phyloP scores from a whole-genome alignment of 2,888 invertebrate species.

The Entomobrya proxima region DNA sequence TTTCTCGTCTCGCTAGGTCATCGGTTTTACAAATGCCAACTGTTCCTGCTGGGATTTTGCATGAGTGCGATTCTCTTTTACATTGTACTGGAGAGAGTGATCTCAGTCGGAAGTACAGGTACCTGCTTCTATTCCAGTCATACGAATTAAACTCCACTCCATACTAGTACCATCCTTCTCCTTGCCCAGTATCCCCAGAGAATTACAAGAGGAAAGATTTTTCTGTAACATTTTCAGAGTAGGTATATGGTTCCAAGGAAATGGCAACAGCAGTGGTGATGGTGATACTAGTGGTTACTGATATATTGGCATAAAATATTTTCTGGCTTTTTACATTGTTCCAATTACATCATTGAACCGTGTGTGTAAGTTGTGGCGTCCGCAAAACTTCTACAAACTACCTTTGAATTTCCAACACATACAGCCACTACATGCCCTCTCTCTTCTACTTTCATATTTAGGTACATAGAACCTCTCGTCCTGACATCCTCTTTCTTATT shows the following conservation, averaged over 20 bases:
- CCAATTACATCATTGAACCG: not conserved
- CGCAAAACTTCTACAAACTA: not conserved
- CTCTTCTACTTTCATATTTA: slow-evolving; percentile 11
- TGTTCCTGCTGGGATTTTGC: slow-evolving; percentile 82
- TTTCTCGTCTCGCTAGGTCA: slow-evolving; percentile 83
- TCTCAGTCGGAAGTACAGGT: slow-evolving; percentile 74
- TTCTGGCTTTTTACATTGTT: slow-evolving; percentile 22
- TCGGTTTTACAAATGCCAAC: slow-evolving; percentile 81
- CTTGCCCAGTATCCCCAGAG: not conserved
- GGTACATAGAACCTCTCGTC: slow-evolving; percentile 27
- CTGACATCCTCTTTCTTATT: slow-evolving; percentile 48
- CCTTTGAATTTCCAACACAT: not conserved
- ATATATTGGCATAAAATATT: slow-evolving; percentile 32
- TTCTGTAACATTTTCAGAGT: not conserved
- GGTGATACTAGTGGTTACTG: slow-evolving; percentile 28
- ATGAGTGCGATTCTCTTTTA: slow-evolving; percentile 81
- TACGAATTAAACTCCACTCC: not conserved
- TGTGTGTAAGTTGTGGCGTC: slow-evolving; percentile 17
- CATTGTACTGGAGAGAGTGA: slow-evolving; percentile 77
- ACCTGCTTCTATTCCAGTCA: slow-evolving; percentile 34
- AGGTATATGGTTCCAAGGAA: slow-evolving; percentile 8
- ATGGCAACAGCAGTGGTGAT: slow-evolving; percentile 36
- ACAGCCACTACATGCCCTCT: not conserved
- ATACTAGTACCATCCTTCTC: not conserved
- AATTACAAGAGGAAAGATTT: not conserved